Conservation (phyloP, 2,797 vertebrate species). For the Scleropages formosus region DNA sequence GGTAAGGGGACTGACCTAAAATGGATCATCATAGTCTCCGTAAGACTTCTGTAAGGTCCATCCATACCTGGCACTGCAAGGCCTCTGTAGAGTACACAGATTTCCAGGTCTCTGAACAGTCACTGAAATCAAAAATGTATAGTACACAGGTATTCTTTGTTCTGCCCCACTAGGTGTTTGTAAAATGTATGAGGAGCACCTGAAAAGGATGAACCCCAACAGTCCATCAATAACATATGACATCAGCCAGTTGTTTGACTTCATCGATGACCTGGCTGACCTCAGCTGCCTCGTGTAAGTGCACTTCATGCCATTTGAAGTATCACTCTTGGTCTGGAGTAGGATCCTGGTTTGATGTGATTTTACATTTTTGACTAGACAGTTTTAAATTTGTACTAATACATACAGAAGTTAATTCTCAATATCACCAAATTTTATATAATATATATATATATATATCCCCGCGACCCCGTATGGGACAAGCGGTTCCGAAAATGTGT, state of each 20-base stretch:
- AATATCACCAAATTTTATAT: too few species aligned
- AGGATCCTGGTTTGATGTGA: background rate
- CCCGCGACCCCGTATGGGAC: too few species aligned
- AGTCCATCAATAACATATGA: constrained; percentile 97
- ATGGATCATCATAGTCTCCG: background rate
- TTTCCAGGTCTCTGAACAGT: background rate
- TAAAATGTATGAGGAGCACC: constrained; percentile 99
- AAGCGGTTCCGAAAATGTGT: too few species aligned
- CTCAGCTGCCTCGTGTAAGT: constrained; percentile 99
- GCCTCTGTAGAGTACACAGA: background rate
- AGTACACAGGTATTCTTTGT: background rate
- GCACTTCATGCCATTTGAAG: background rate
- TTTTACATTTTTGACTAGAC: background rate
- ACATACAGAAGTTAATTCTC: background rate
- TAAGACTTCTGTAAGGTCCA: background rate
- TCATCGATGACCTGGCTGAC: constrained; percentile 96
- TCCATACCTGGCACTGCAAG: background rate
- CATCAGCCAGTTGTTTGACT: constrained; percentile 98
- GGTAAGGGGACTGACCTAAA: constrained; percentile 67
- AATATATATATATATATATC: too few species aligned
- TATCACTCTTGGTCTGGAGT: background rate
- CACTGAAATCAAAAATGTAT: background rate
- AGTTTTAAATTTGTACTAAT: background rate
- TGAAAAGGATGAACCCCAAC: constrained; percentile 99
- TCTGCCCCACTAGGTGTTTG: constrained; percentile 78